These are phyloP conservation scores for pig (Sus scrofa) DNA, from an alignment of 2,113 vertebrate species.

Conservation along the genomic window T2T-Sscrofa CM000828.6:68744001-68744500, in stretches of 20 bases:
- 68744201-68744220: not conserved
- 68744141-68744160: not conserved
- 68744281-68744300: accelerated
- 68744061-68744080: not conserved
- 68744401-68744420: not conserved
- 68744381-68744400: not conserved
- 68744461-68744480: not conserved
- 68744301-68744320: accelerated
- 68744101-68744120: not conserved
- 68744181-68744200: not conserved
- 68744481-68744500: not conserved
- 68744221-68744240: not conserved
- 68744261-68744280: not conserved
- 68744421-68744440: not conserved
- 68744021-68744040: not conserved
- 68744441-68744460: not conserved
- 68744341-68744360: not conserved
- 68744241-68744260: not conserved
- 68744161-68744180: not conserved
- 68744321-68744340: accelerated
- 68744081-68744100: not conserved
- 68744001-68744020: not conserved
- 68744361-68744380: not conserved
- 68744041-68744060: too few species aligned
- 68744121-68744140: not conserved